Percentiles rank a stretch among this genome's conserved stretches.
Evolutionary conservation across 2,888 invertebrate genomes (phyloP).

Genomic region (Nomada flava): DNA sequence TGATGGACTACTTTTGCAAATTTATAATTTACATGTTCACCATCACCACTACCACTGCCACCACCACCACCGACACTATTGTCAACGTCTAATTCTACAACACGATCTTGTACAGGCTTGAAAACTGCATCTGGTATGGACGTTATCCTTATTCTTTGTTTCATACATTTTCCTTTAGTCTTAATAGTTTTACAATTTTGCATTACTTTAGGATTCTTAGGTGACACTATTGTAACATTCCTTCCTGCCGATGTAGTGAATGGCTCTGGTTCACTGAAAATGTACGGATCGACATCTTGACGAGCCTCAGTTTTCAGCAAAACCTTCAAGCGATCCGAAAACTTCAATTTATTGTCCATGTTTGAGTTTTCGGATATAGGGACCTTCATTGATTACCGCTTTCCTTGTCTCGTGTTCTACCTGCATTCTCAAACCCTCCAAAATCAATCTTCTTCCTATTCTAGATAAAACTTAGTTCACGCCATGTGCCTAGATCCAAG

Average conservation of each 20-base stretch:
- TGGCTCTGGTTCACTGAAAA: slow-evolving; percentile 84
- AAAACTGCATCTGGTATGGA: slow-evolving; percentile 62
- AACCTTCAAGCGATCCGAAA: slow-evolving; percentile 84
- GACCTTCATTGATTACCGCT: slow-evolving; percentile 79
- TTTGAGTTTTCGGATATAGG: slow-evolving; percentile 77
- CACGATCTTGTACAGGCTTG: slow-evolving; percentile 54
- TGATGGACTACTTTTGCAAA: slow-evolving; percentile 66
- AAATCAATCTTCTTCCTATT: slow-evolving; percentile 68
- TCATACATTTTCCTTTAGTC: slow-evolving; percentile 79
- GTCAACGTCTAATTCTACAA: slow-evolving; percentile 53
- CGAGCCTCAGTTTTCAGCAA: slow-evolving; percentile 82
- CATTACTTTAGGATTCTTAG: slow-evolving; percentile 76
- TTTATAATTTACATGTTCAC: slow-evolving; percentile 70
- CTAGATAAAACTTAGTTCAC: slow-evolving; percentile 71
- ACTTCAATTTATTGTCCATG: slow-evolving; percentile 84
- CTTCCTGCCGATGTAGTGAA: slow-evolving; percentile 74
- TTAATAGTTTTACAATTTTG: slow-evolving; percentile 75
- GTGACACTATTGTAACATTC: slow-evolving; percentile 74
- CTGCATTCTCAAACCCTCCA: slow-evolving; percentile 79
- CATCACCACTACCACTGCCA: slow-evolving; percentile 40
- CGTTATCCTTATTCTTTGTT: slow-evolving; percentile 74
- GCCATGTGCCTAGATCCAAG: slow-evolving; percentile 71
- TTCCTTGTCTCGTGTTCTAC: slow-evolving; percentile 71
- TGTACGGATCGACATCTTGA: slow-evolving; percentile 84
- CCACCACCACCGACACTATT: slow-evolving; percentile 35